These are phyloP conservation scores for Mesoligia furuncula DNA, from an alignment of 2,888 invertebrate species.

Conservation along the genomic window DNA sequence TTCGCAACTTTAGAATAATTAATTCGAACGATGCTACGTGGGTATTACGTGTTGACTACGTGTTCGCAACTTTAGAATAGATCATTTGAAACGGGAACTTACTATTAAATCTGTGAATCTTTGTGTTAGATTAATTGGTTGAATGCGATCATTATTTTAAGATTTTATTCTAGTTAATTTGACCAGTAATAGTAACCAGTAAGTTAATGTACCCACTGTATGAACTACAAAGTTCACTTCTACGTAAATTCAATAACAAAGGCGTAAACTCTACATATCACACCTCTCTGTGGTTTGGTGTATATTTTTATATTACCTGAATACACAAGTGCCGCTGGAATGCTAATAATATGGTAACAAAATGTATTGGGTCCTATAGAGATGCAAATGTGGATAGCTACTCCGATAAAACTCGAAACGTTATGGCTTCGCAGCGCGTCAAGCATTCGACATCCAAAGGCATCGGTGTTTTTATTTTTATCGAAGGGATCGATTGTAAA, in stretches of 20 bases:
- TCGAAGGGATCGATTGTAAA: conserved; percentile 89
- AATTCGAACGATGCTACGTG: not conserved
- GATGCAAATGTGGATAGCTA: conserved; percentile 86
- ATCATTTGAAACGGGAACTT: not conserved
- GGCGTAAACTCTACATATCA: conserved; percentile 48
- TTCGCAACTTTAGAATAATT: too few relatives aligned
- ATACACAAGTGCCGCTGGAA: conserved; percentile 78
- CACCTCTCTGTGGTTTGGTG: conserved; percentile 49
- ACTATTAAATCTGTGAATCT: not conserved
- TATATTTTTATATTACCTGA: conserved; percentile 69
- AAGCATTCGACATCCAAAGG: conserved; percentile 83
- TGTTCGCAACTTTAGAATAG: not conserved
- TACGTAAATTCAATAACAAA: conserved; percentile 39
- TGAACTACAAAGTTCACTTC: conserved; percentile 22
- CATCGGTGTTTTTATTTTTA: conserved; percentile 86
- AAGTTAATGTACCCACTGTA: not conserved
- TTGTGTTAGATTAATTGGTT: not conserved
- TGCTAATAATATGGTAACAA: conserved; percentile 85
- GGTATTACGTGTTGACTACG: not conserved
- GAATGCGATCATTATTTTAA: not conserved
- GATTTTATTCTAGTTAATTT: not conserved
- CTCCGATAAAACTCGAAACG: conserved; percentile 86
- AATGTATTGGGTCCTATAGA: conserved; percentile 86
- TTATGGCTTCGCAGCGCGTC: conserved; percentile 87
- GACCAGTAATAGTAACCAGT: not conserved